These are phyloP conservation scores for Myripristis jacobus DNA, from an alignment of 2,797 vertebrate species.

Conservation along the genomic window DNA sequence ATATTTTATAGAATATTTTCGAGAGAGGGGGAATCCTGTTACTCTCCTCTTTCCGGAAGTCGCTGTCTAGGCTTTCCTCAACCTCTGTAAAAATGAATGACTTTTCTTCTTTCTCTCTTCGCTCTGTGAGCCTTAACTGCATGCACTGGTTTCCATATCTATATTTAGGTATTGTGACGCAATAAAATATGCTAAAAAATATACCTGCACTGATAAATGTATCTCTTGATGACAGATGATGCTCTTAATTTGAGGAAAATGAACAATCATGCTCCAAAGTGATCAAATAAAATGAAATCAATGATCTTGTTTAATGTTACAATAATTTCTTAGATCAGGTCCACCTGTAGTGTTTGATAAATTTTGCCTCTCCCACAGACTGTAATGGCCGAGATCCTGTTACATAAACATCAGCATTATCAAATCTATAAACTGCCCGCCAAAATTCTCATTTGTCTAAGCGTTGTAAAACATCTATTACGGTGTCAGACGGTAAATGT, in stretches of 20 bases:
- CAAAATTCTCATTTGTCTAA: constrained; percentile 11
- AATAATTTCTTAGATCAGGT: constrained; percentile 1
- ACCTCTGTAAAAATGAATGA: background rate
- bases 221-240: constrained; percentile 10
- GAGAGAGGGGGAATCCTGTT: constrained; percentile 29
- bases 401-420: constrained; percentile 32
- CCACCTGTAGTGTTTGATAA: constrained; percentile 9
- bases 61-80: constrained; percentile 1
- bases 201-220: background rate
- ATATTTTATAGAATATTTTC: constrained; percentile 63
- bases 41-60: background rate
- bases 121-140: background rate
- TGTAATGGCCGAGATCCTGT: constrained; percentile 23
- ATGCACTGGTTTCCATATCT: constrained; percentile 8
- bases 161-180: background rate
- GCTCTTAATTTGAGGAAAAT: background rate
- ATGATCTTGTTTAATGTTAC: background rate
- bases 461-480: constrained; percentile 39
- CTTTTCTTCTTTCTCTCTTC: background rate
- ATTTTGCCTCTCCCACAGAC: background rate
- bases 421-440: constrained; percentile 33
- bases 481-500: constrained; percentile 29
- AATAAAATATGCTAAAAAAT: background rate
- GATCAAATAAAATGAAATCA: too few relatives aligned
- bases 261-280: background rate